Evolutionary conservation across 2,888 invertebrate genomes (phyloP).

Genomic region (Meandrusa payeni): DNA sequence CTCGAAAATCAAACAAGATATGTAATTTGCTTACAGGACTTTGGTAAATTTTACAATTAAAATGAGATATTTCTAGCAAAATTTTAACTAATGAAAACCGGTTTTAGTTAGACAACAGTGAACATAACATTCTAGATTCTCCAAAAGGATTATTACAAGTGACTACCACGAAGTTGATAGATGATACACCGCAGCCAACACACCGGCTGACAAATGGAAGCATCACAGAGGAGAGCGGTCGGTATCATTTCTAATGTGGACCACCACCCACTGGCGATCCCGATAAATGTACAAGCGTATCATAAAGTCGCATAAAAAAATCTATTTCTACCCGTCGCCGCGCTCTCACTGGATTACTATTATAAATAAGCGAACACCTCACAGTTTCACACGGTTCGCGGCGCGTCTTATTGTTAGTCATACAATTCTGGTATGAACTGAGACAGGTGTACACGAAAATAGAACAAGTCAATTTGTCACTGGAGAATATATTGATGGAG

Average conservation of each 20-base stretch:
- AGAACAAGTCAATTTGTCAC: constrained; percentile 15
- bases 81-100: too few relatives aligned
- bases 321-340: constrained; percentile 35
- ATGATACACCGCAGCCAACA: not conserved
- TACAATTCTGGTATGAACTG: constrained; percentile 19
- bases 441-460: constrained; percentile 28
- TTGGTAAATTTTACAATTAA: too few relatives aligned
- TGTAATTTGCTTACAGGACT: too few relatives aligned
- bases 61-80: too few relatives aligned
- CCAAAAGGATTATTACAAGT: not conserved
- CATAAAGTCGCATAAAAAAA: constrained; percentile 34
- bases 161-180: constrained; percentile 3
- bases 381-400: constrained; percentile 36
- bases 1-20: too few relatives aligned
- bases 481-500: constrained; percentile 3
- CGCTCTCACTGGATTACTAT: constrained; percentile 32
- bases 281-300: constrained; percentile 28
- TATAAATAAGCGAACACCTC: constrained; percentile 37
- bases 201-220: constrained; percentile 2
- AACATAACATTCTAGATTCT: too few relatives aligned
- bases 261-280: constrained; percentile 29
- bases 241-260: constrained; percentile 7
- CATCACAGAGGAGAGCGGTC: not conserved
- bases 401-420: constrained; percentile 31
- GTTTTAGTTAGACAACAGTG: too few relatives aligned